Conservation (phyloP, 2,113 vertebrate genomes). For the Procavia capensis region DNA sequence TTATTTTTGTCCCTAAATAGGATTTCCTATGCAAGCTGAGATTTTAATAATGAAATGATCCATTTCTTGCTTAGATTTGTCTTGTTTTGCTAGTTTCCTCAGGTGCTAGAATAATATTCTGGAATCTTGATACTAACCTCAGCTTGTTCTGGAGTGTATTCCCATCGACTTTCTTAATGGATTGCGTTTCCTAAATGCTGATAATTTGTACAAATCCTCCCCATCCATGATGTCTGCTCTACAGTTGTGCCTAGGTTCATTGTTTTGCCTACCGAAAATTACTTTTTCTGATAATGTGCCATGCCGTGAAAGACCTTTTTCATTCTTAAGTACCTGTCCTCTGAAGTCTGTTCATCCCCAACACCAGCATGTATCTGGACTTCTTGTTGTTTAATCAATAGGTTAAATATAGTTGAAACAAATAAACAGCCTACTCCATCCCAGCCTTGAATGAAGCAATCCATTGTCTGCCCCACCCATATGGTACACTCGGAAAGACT, state of each 20-base stretch:
- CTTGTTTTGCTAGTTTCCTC: background rate
- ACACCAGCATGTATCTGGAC: background rate
- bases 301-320: background rate
- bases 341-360: background rate
- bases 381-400: background rate
- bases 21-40: background rate
- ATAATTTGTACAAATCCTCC: background rate
- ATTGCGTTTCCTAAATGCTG: background rate
- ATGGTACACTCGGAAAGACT: background rate
- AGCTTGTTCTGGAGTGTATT: background rate
- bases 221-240: background rate
- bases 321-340: background rate
- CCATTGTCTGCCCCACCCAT: background rate
- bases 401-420: background rate
- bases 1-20: background rate
- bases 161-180: background rate
- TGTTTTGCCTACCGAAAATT: background rate
- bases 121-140: background rate
- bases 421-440: background rate
- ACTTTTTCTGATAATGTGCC: background rate
- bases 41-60: background rate
- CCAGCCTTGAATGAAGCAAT: background rate
- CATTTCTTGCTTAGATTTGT: background rate
- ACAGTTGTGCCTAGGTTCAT: background rate
- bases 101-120: background rate